phyloP scores from a whole-genome alignment of 2,113 vertebrate genomes.

The Calidris pugnax region DNA sequence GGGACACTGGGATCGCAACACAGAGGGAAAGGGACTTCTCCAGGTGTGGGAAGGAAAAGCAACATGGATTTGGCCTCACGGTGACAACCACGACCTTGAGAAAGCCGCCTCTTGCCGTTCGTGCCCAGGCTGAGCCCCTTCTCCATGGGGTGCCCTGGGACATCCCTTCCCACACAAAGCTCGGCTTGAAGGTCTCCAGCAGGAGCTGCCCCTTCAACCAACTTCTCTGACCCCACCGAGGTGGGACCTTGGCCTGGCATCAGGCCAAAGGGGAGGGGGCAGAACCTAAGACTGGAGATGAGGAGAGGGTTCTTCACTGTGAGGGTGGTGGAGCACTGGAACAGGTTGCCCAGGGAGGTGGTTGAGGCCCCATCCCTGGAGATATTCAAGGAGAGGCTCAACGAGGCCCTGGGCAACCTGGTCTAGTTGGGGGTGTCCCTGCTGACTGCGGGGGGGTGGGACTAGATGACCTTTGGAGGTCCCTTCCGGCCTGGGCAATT shows the following conservation, averaged over 20 bases:
- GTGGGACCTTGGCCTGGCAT: too few relatives aligned
- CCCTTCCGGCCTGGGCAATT: too few relatives aligned
- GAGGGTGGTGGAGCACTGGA: too few relatives aligned
- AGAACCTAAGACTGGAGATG: background rate
- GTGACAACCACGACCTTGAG: background rate
- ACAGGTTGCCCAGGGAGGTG: too few relatives aligned
- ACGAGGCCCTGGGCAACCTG: too few relatives aligned
- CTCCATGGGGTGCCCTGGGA: background rate
- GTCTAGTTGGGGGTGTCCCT: too few relatives aligned
- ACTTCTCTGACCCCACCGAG: accelerated
- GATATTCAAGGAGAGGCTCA: too few relatives aligned
- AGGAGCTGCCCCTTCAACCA: background rate
- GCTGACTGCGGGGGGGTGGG: too few relatives aligned
- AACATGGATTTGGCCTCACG: background rate
- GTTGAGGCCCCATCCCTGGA: too few relatives aligned
- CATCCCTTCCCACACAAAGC: background rate
- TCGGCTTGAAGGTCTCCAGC: background rate
- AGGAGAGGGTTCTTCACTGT: too few relatives aligned
- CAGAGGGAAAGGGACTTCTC: background rate
- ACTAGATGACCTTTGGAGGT: too few relatives aligned
- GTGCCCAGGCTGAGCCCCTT: background rate
- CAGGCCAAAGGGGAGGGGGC: background rate
- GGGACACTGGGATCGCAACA: background rate
- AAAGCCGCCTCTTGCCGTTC: background rate
- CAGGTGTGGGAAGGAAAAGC: background rate